Base-by-base conservation (phyloP, 1,140 invertebrate species). In the Drosophila sproati region DNA sequence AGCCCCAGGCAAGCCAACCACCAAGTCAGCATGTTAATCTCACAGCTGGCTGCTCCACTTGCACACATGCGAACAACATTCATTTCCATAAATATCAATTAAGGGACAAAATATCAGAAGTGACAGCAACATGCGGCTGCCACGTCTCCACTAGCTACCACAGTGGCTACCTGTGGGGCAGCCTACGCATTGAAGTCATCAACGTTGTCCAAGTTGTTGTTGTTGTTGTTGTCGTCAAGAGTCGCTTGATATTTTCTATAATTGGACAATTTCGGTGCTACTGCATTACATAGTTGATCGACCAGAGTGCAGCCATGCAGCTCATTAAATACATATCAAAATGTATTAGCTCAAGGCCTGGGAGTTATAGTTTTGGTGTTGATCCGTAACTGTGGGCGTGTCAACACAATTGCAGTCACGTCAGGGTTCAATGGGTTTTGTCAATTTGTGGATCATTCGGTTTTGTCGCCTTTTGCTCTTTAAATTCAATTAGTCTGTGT, bases 1-100 rank as follows among this genome's bases (percentile, higher is more conserved):
- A 45, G 57, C 48, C 39, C 67, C 41, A 31, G 67, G 47, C 47
- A 37, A 10, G 3, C 12, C 34, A 32, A 41, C 67, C 64, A 63
- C 37, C 69, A 62, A 55, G 80, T 64, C 50, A 43, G 73, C 76
- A 79, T 83, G 80, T 83, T 77, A 83, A 83, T 83, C 82, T 73
- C 69, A 68, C 82, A 72, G 81, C 68, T 80, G 71, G 59, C 50
- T 76, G 83, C 77, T 87, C 83, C 82, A 88, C 83, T 80, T 82
- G 77, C 83, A 41, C 20, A 41, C 8, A 20, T 20, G 20, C 20
- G 67, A 43, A 63, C 43, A 62, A 74, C 61, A 63, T 63, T 59
- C 83, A 88, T 83, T 83, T 88, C 80, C 83, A 88, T 88, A 88
- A 88, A 88, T 88, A 88, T 88, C 85, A 88, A 88, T 88, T 88